Evolutionary conservation across 2,797 vertebrate genomes (phyloP).

Genomic region (Onychomys torridus): DNA sequence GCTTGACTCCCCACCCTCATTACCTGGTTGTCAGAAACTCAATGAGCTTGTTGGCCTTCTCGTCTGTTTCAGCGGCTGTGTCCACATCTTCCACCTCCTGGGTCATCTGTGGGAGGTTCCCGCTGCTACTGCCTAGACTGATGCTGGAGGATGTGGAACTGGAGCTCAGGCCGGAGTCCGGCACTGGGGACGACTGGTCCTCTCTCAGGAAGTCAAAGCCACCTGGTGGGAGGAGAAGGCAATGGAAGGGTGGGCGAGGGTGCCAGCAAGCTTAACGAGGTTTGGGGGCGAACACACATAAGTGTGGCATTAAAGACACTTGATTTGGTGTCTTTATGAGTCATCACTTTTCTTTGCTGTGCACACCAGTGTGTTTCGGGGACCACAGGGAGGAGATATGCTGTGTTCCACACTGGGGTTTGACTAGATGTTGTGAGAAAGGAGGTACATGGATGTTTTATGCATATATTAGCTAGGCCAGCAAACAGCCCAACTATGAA

Average conservation of each 20-base stretch:
- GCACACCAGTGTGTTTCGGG: background rate
- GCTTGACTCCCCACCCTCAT: conserved; percentile 47
- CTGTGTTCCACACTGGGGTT: background rate
- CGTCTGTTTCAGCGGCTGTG: conserved; percentile 91
- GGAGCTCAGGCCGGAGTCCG: conserved; percentile 97
- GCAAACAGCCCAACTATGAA: background rate
- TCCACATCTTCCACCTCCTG: conserved; percentile 95
- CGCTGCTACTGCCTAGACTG: conserved; percentile 95
- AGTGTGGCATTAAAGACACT: background rate
- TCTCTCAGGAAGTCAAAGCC: conserved; percentile 97
- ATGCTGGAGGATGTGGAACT: conserved; percentile 98
- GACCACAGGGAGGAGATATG: background rate
- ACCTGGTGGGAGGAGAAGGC: conserved; percentile 88
- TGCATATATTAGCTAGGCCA: background rate
- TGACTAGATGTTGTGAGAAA: background rate
- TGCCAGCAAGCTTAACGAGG: background rate
- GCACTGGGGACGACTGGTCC: conserved; percentile 95
- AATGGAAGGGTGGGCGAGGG: conserved; percentile 69
- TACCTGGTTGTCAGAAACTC: conserved; percentile 99
- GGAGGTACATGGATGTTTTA: background rate
- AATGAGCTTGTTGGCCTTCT: conserved; percentile 99
- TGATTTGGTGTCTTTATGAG: background rate
- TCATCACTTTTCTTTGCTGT: background rate
- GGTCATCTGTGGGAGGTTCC: conserved; percentile 96
- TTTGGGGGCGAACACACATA: background rate